A percentile compares a stretch with the other conserved stretches of the same genome.
phyloP scores from a whole-genome alignment of 2,113 vertebrate species.

The Rhegmatorhina hoffmannsi region DNA sequence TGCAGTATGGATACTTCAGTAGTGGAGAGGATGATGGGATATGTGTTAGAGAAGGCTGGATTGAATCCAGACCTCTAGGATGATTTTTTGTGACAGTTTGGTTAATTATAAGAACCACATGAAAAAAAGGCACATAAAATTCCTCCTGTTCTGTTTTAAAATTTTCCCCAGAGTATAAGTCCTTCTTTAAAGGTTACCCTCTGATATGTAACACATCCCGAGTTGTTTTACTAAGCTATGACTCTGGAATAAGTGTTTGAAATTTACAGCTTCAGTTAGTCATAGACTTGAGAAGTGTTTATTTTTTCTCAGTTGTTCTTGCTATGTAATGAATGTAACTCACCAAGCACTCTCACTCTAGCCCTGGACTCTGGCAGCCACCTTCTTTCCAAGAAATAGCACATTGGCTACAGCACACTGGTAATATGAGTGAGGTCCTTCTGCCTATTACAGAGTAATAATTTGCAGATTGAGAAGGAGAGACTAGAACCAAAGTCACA shows the following conservation, averaged over 20 bases:
- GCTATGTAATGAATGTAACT: neutral
- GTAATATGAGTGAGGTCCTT: neutral
- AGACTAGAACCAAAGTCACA: neutral
- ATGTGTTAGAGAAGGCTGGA: neutral
- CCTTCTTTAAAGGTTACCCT: slow-evolving; percentile 34
- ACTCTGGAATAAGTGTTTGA: slow-evolving; percentile 44
- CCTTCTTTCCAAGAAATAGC: neutral
- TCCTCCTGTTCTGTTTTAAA: slow-evolving; percentile 29
- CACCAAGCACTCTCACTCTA: neutral
- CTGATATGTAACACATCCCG: slow-evolving; percentile 5
- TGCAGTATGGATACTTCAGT: neutral
- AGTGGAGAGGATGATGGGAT: neutral
- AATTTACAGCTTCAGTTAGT: slow-evolving; percentile 51
- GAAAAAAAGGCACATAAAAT: slow-evolving; percentile 21
- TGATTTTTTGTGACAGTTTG: slow-evolving; percentile 45
- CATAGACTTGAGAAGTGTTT: slow-evolving; percentile 44
- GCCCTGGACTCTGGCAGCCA: neutral
- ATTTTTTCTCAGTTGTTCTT: slow-evolving; percentile 56
- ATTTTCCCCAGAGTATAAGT: neutral
- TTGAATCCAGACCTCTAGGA: slow-evolving; percentile 6
- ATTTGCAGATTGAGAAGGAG: neutral
- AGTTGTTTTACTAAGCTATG: slow-evolving; percentile 44
- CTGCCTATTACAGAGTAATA: neutral
- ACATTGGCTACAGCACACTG: neutral
- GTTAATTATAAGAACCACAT: slow-evolving; percentile 47